These are phyloP conservation scores for Champsocephalus esox DNA, from an alignment of 2,797 vertebrate species.

Conservation along the genomic window DNA sequence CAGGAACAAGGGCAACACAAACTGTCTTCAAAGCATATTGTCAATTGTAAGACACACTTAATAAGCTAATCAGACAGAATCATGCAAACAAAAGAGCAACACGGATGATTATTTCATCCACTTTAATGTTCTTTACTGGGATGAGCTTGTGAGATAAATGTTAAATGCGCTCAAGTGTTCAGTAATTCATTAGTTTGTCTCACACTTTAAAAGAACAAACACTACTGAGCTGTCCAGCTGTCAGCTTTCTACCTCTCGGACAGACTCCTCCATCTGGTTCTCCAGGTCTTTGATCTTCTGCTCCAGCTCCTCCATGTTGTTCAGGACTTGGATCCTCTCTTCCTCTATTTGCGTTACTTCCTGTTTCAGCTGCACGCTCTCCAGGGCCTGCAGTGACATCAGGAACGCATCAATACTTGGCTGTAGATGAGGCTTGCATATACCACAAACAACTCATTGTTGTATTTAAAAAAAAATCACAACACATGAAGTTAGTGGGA, in stretches of 20 bases:
- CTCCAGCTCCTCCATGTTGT: slow-evolving; percentile 95
- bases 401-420: slow-evolving; percentile 33
- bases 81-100: not conserved
- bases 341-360: slow-evolving; percentile 92
- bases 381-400: slow-evolving; percentile 81
- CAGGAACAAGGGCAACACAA: slow-evolving; percentile 38
- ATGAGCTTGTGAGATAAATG: not conserved
- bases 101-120: not conserved
- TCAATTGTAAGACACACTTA: not conserved
- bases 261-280: slow-evolving; percentile 97
- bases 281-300: slow-evolving; percentile 98
- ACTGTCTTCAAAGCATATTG: not conserved
- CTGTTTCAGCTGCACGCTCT: slow-evolving; percentile 87
- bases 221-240: not conserved
- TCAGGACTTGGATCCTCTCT: slow-evolving; percentile 90
- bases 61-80: not conserved
- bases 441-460: not conserved
- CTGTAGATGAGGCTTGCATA: slow-evolving; percentile 17
- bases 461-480: not conserved
- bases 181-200: slow-evolving; percentile 15
- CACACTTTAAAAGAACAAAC: not conserved
- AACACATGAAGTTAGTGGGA: not conserved
- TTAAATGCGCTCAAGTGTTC: not conserved
- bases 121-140: not conserved
- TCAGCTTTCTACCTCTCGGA: slow-evolving; percentile 87